Base-by-base conservation (phyloP, 2,888 invertebrate genomes). In the Luperina testacea region DNA sequence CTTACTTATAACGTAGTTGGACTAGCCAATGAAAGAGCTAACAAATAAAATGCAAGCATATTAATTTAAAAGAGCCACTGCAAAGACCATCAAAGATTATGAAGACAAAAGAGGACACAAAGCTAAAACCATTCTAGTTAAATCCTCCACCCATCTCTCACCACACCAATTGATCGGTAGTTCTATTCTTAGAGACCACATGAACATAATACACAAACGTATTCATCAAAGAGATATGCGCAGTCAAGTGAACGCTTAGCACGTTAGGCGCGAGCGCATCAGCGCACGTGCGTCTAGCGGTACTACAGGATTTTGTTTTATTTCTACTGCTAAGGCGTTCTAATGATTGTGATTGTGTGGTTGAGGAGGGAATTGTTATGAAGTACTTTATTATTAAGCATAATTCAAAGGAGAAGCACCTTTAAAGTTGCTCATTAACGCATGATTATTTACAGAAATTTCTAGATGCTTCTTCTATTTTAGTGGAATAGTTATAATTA, bases 281-380 rank as follows among this genome's bases (percentile, higher is more conserved):
- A 42, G 69, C 86, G 80, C 88, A 87, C 87, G 88, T 87, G 86
- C 87, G 84, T 24, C 74, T 86, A 86, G 75, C 88, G 78, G 88
- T 84, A 88, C 64, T 84, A 24, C 24, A 61, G 61, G 64, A 53
- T 67, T 59, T 78, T 80, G 78, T 87, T 80, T 88, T 88, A 78
- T 81, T 86, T 77, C 76, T 78, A 84, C 53, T 67, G 63, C 65
- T 71, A 38, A 42, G 70, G 57, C 24, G 59, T 53, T 38, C 64
- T 73, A 61, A 81, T 83, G 68, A 64, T 63, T 42, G 38, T 27
- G 63, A 82, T 32, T 51, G 5, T 64, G 64, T 24, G 45, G 53
- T 68, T 61, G 32, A 72, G 20, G 17, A 69, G 42, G 2, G 32
- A 15, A 72, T 67, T 59, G 15, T 75, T 75, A 32, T 24, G 1